Conservation (phyloP, 2,797 vertebrate genomes). For the Dendrocincla fuliginosa region DNA sequence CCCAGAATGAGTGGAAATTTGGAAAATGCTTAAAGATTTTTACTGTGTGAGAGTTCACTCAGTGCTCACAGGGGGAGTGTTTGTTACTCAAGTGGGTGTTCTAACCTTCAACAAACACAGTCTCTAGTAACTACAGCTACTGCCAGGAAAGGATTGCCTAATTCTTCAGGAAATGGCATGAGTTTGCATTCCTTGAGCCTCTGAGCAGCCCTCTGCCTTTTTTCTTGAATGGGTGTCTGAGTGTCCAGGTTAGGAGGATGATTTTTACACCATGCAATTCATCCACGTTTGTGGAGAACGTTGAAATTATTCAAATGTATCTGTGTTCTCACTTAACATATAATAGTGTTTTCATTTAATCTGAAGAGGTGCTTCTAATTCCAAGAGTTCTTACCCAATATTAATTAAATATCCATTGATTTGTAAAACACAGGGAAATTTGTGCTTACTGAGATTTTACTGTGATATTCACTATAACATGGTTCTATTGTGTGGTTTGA, state of each 20-base stretch:
- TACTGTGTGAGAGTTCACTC: not conserved
- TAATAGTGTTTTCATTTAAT: slow-evolving; percentile 14
- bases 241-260: not conserved
- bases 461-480: not conserved
- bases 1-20: not conserved
- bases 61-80: not conserved
- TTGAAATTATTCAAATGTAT: not conserved
- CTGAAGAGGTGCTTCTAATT: slow-evolving; percentile 1
- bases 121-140: not conserved
- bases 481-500: not conserved
- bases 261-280: not conserved
- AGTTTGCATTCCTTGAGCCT: not conserved
- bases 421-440: slow-evolving; percentile 37
- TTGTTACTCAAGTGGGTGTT: not conserved
- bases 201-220: not conserved
- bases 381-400: not conserved
- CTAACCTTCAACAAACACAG: not conserved
- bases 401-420: slow-evolving; percentile 50
- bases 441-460: not conserved
- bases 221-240: not conserved
- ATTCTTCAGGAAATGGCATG: not conserved
- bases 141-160: slow-evolving; percentile 20
- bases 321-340: not conserved
- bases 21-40: not conserved
- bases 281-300: not conserved